Conservation (phyloP, 2,888 invertebrate species). For the Eudemis profundana region DNA sequence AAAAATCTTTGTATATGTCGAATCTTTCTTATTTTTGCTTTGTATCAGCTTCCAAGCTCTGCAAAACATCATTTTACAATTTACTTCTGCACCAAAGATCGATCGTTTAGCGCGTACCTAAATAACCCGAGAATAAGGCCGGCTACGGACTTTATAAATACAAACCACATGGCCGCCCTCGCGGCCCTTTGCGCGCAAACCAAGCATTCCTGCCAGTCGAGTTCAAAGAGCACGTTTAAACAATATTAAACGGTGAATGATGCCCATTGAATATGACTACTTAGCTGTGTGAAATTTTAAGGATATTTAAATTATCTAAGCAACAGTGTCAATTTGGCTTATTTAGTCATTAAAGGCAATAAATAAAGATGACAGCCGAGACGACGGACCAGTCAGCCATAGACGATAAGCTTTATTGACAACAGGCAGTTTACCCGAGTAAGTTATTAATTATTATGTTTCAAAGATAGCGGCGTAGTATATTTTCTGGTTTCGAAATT, state of each 20-base stretch:
- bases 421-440: too few species aligned
- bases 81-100: constrained; percentile 16
- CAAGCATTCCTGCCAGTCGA: constrained; percentile 18
- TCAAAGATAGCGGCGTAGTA: too few species aligned
- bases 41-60: background rate
- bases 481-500: too few species aligned
- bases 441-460: too few species aligned
- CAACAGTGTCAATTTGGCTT: background rate
- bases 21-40: background rate
- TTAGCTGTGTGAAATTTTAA: background rate
- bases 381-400: background rate
- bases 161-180: constrained; percentile 56
- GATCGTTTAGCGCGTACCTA: constrained; percentile 34
- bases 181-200: constrained; percentile 16
- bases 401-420: background rate
- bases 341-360: background rate
- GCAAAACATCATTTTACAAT: constrained; percentile 16
- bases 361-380: background rate
- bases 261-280: background rate
- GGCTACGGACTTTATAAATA: constrained; percentile 56
- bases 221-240: constrained; percentile 25
- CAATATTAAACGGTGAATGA: constrained; percentile 13
- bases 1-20: background rate
- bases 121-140: constrained; percentile 47
- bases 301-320: background rate